Percentiles rank a stretch among this genome's conserved stretches.
Evolutionary conservation across 2,797 vertebrate species (phyloP).

Genomic region (Dryobates pubescens): DNA sequence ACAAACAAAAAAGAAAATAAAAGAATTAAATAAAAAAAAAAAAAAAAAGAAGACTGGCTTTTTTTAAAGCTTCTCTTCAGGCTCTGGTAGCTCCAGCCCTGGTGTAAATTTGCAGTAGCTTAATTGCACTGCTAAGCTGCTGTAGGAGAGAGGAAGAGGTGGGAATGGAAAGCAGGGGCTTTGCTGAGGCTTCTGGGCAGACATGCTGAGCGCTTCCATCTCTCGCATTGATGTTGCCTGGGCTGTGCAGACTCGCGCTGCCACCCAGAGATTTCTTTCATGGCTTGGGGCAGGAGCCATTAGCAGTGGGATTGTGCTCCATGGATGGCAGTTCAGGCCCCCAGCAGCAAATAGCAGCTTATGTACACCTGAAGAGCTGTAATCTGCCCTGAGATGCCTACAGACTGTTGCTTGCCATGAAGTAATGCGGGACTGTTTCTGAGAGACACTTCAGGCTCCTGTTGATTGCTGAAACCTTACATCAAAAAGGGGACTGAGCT

Average conservation of each 20-base stretch:
- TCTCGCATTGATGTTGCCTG: background rate
- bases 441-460: background rate
- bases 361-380: rapidly evolving
- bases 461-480: background rate
- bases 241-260: background rate
- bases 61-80: constrained; percentile 39
- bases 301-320: background rate
- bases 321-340: background rate
- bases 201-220: background rate
- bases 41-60: background rate
- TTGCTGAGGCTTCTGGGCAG: background rate
- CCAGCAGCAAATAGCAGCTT: background rate
- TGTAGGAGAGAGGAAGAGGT: background rate
- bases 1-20: no score
- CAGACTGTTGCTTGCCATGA: background rate
- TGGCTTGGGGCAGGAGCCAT: background rate
- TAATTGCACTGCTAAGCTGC: background rate
- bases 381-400: background rate
- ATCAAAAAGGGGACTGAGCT: background rate
- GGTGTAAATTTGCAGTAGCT: constrained; percentile 20
- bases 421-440: background rate
- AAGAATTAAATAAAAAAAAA: no score
- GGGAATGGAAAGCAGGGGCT: background rate
- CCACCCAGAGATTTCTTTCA: background rate
- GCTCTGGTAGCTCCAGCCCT: background rate